These are phyloP conservation scores for Vimba vimba DNA, from an alignment of 2,113 vertebrate genomes.

Conservation along the genomic window DNA sequence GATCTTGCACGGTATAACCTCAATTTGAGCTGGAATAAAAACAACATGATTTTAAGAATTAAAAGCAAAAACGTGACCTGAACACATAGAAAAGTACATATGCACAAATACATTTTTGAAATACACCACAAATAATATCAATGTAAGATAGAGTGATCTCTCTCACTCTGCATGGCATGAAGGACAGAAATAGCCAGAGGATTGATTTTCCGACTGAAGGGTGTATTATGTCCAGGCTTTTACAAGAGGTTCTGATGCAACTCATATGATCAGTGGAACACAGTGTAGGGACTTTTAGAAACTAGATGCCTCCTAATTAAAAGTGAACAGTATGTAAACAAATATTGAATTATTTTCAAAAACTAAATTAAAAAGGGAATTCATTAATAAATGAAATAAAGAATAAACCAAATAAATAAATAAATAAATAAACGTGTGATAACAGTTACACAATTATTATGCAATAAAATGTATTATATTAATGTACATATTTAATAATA, in stretches of 20 bases:
- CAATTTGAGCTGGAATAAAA: conserved; percentile 84
- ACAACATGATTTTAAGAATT: not conserved
- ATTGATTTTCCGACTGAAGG: not conserved
- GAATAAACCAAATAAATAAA: not conserved
- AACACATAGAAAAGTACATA: not conserved
- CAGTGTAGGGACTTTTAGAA: not conserved
- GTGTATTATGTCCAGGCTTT: not conserved
- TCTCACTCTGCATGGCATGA: not conserved
- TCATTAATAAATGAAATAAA: not conserved
- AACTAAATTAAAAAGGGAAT: not conserved
- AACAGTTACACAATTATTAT: not conserved
- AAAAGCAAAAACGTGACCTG: not conserved
- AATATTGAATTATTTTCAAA: not conserved
- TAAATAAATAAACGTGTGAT: not conserved
- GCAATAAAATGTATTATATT: not conserved
- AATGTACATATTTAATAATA: not conserved
- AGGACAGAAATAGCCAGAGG: conserved; percentile 27
- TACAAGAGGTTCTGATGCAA: not conserved
- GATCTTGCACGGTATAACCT: conserved; percentile 94
- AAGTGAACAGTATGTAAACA: not conserved
- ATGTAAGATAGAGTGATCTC: not conserved
- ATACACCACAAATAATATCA: not conserved
- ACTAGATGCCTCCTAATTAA: not conserved
- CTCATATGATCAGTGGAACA: conserved; percentile 1
- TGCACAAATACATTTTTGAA: not conserved